These are phyloP conservation scores for Pollenia griseotomentosa DNA, from an alignment of 2,888 invertebrate genomes.

Conservation along the genomic window DNA sequence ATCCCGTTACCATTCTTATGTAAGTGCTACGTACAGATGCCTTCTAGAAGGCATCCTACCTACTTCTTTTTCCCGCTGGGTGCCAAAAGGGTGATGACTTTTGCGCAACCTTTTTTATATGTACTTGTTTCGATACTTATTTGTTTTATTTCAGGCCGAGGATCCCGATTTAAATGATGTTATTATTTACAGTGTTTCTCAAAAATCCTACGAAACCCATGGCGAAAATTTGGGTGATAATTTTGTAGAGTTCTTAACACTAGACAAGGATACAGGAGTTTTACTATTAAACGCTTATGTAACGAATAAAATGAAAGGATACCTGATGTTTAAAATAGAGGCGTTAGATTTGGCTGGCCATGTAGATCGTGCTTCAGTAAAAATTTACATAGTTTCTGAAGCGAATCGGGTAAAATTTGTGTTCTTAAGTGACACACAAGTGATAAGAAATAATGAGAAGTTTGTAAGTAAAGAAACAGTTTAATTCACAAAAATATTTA, in stretches of 20 bases:
- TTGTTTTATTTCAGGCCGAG: constrained; percentile 84
- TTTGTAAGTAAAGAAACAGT: constrained; percentile 84
- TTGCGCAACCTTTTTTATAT: background rate
- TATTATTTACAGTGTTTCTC: constrained; percentile 84
- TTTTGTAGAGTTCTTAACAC: constrained; percentile 83
- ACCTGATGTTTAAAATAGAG: constrained; percentile 86
- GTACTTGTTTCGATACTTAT: background rate
- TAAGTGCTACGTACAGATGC: too few relatives aligned
- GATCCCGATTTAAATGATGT: constrained; percentile 85
- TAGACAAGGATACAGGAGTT: constrained; percentile 84
- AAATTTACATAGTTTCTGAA: constrained; percentile 86
- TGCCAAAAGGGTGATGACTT: too few relatives aligned
- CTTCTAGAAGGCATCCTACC: too few relatives aligned
- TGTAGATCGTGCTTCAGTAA: constrained; percentile 84
- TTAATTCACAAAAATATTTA: background rate
- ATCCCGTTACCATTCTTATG: too few relatives aligned
- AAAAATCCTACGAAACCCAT: constrained; percentile 84
- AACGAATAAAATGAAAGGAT: constrained; percentile 83
- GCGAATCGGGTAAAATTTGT: constrained; percentile 85
- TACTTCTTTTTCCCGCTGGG: too few relatives aligned
- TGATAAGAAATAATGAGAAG: constrained; percentile 78
- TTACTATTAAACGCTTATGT: constrained; percentile 79
- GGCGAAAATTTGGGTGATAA: constrained; percentile 83
- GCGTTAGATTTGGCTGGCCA: constrained; percentile 86
- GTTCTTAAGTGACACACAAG: constrained; percentile 73